Evolutionary conservation across 2,888 invertebrate species (phyloP).

Genomic region (Scaptomyza caliginosa): DNA sequence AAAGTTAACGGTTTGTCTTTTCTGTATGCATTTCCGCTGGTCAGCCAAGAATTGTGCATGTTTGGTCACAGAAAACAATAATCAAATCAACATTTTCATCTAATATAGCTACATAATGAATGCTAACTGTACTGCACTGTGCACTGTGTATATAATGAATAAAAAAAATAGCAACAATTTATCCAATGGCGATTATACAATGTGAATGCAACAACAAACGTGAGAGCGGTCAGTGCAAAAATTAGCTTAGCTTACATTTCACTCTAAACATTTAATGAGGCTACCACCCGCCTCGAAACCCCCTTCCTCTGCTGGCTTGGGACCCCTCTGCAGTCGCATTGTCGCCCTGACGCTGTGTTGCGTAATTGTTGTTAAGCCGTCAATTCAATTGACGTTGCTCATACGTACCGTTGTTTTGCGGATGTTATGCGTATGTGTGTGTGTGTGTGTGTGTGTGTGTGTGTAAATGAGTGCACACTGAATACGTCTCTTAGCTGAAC

Average conservation of each 20-base stretch:
- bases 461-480: constrained; percentile 39
- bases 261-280: constrained; percentile 54
- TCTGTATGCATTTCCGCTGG: constrained; percentile 23
- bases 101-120: constrained; percentile 13
- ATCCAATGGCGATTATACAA: constrained; percentile 36
- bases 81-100: constrained; percentile 7
- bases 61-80: constrained; percentile 1
- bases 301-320: background rate
- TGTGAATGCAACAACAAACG: constrained; percentile 29
- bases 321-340: background rate
- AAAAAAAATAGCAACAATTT: constrained; percentile 17
- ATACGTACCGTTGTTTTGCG: constrained; percentile 68
- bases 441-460: constrained; percentile 10
- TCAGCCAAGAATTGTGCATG: constrained; percentile 18
- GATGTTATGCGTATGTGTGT: constrained; percentile 33
- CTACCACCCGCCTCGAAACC: constrained; percentile 4
- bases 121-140: constrained; percentile 25
- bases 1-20: constrained; percentile 4
- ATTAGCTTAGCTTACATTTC: constrained; percentile 55
- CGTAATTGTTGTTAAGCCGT: constrained; percentile 69
- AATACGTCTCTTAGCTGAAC: constrained; percentile 22
- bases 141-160: background rate
- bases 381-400: constrained; percentile 73
- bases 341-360: constrained; percentile 47
- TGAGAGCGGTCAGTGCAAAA: constrained; percentile 42